Base-by-base conservation (phyloP, 2,113 vertebrate genomes). In the Embiotoca jacksoni region DNA sequence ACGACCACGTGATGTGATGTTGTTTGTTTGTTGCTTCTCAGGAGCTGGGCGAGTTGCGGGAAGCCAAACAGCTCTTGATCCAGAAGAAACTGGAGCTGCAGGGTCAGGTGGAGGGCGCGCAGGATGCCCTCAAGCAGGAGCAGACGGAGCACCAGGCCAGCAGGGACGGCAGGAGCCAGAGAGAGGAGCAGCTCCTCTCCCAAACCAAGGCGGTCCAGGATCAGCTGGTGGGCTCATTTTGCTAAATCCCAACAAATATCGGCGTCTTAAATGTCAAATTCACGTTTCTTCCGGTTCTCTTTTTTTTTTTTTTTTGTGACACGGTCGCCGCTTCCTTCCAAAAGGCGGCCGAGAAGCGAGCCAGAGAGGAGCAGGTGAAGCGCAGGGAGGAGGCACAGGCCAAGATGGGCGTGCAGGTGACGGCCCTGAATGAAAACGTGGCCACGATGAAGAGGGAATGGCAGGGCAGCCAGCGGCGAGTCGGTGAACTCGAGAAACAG, bases 391-490 rank as follows among this genome's bases (percentile, higher is more conserved):
- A 99, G 83, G 93, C 93, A 0, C 96, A 97, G 80, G 86, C 95
- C 1, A 97, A 96, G 80, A 88, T 97, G 0, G 90, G 81, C 6
- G 92, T 97, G 93, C 98, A 99, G 91, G 94, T 98, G 67, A 96
- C 96, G 54, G 97, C 98, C 9, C 87, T 99, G 68, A 99, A 97
- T 74, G 98, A 99, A 78, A 99, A 99, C 13, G 85, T 99, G 80
- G 97, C 96, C 47, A 99, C 98, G 0, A 91, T 99, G 83, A 99
- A 99, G 92, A 96, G 97, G 11, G 98, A 99, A 88, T 98, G 97
- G 96, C 98, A 99, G 75, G 94, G 96, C 60, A 97, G 97, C 88
- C 97, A 99, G 67, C 93, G 96, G 67, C 90, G 98, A 56, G 97
- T 97, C 0, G 90, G 93, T 0, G 98, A 99, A 61, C 96, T 99